Evolutionary conservation across 2,888 invertebrate species (phyloP).

Genomic region (Papilio protenor): DNA sequence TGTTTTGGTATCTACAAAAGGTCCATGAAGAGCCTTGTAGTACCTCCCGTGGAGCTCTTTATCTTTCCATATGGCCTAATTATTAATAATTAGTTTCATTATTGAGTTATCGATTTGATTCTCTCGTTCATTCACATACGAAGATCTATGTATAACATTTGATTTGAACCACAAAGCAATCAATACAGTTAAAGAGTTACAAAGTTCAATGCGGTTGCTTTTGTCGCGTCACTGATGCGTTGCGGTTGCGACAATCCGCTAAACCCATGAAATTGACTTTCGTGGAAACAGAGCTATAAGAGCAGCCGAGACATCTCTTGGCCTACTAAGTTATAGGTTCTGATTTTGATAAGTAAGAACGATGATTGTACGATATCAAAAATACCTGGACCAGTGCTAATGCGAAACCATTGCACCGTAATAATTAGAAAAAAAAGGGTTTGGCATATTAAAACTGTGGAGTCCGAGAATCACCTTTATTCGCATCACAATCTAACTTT

Average conservation of each 20-base stretch:
- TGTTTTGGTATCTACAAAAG: too few relatives aligned
- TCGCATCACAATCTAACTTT: too few relatives aligned
- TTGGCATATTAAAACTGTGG: too few relatives aligned
- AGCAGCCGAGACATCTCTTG: constrained; percentile 49
- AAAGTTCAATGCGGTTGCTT: constrained; percentile 61
- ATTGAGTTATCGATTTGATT: neutral
- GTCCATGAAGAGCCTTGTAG: too few relatives aligned
- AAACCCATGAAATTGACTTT: constrained; percentile 75
- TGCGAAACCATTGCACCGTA: too few relatives aligned
- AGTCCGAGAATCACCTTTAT: too few relatives aligned
- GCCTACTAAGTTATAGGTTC: constrained; percentile 39
- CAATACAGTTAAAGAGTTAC: constrained; percentile 31
- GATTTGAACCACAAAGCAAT: constrained; percentile 28
- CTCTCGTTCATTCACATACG: neutral
- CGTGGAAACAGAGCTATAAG: constrained; percentile 60
- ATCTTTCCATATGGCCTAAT: too few relatives aligned
- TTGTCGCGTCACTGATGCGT: constrained; percentile 62
- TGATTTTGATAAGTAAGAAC: constrained; percentile 46
- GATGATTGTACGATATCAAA: neutral
- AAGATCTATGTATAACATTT: neutral
- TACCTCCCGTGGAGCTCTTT: too few relatives aligned
- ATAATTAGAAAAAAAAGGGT: too few relatives aligned
- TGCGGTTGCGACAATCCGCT: constrained; percentile 67
- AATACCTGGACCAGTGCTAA: neutral
- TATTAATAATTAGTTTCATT: neutral